Evolutionary conservation across 2,797 vertebrate species (phyloP).

Genomic region (Leptoclinus maculatus): DNA sequence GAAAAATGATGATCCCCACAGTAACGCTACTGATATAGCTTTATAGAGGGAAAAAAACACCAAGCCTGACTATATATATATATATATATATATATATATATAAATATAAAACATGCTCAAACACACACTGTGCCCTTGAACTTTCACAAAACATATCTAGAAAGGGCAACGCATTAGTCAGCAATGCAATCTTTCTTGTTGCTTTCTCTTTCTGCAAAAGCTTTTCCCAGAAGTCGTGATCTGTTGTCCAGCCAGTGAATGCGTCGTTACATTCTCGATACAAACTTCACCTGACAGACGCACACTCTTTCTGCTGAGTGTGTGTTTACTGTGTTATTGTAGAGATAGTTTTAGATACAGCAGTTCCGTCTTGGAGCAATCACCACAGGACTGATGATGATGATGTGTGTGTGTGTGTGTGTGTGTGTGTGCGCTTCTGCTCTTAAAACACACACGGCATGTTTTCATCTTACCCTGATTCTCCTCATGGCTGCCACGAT

Average conservation of each 20-base stretch:
- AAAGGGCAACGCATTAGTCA: background rate
- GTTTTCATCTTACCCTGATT: conserved; percentile 88
- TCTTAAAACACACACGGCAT: background rate
- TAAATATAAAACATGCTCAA: too few relatives aligned
- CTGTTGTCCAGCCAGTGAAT: conserved; percentile 19
- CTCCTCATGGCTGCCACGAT: conserved; percentile 94
- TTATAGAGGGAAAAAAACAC: background rate
- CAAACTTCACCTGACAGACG: conserved; percentile 39
- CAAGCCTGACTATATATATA: background rate
- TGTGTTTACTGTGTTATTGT: conserved; percentile 21
- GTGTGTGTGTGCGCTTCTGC: background rate
- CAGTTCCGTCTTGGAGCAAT: background rate
- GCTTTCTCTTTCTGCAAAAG: conserved; percentile 13
- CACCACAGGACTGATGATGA: background rate
- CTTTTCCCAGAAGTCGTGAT: conserved; percentile 18
- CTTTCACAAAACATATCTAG: conserved; percentile 1
- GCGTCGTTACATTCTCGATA: conserved; percentile 25
- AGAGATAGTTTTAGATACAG: background rate
- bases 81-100: too few relatives aligned
- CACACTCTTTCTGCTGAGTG: conserved; percentile 12
- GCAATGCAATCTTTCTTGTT: background rate
- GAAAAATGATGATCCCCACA: conserved; percentile 34
- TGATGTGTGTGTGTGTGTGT: background rate
- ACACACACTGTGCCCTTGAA: conserved; percentile 13
- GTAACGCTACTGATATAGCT: conserved; percentile 12